These are phyloP conservation scores for Dipodomys ordii DNA, from an alignment of 2,113 vertebrate genomes.

Conservation along the genomic window DNA sequence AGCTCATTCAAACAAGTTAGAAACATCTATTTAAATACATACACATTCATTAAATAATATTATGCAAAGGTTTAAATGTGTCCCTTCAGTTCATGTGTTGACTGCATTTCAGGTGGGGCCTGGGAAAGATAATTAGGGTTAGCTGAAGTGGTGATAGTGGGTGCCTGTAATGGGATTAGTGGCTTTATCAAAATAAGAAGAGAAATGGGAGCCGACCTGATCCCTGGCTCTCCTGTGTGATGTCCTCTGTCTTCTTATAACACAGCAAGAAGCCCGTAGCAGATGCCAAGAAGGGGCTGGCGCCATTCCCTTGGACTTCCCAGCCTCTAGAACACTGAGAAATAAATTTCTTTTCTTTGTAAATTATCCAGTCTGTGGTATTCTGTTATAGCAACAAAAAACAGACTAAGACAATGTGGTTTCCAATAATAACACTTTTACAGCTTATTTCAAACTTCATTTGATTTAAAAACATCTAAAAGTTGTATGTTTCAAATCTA, in stretches of 20 bases:
- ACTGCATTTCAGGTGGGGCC: background rate
- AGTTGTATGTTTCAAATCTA: slow-evolving; percentile 22
- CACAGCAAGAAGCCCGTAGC: background rate
- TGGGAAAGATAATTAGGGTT: background rate
- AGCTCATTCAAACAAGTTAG: background rate
- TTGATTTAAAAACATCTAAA: slow-evolving; percentile 58
- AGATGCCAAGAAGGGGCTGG: background rate
- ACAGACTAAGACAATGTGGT: slow-evolving; percentile 5
- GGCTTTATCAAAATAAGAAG: background rate
- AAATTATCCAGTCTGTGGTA: background rate
- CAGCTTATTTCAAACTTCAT: slow-evolving; percentile 56
- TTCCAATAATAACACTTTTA: slow-evolving; percentile 29
- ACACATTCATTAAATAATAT: background rate
- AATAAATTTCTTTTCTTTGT: slow-evolving; percentile 16
- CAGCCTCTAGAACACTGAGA: background rate
- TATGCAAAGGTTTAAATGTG: background rate
- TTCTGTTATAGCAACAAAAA: slow-evolving; percentile 29
- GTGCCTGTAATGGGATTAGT: background rate
- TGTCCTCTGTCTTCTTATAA: background rate
- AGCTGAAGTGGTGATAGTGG: background rate
- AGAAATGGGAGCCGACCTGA: background rate
- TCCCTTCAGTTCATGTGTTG: background rate
- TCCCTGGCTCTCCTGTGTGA: background rate
- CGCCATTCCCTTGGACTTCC: background rate
- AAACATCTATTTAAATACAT: background rate